These are phyloP conservation scores for Pardalotus punctatus DNA, from an alignment of 2,113 vertebrate species.

Conservation along the genomic window DNA sequence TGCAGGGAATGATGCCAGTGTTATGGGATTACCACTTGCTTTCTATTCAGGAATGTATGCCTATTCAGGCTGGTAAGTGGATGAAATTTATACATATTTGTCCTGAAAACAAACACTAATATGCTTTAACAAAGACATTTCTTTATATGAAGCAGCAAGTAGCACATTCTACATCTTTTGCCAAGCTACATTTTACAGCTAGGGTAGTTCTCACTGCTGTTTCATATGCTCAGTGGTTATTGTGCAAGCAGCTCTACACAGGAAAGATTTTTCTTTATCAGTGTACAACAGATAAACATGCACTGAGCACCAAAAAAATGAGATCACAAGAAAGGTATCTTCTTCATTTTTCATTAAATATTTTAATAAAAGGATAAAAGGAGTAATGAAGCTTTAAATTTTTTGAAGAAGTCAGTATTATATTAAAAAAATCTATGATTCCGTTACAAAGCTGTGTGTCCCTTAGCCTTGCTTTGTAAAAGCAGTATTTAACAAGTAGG, in stretches of 20 bases:
- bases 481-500: background rate
- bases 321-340: background rate
- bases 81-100: background rate
- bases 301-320: background rate
- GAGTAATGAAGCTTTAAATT: background rate
- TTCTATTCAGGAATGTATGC: conserved; percentile 99
- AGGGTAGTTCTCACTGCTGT: background rate
- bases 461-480: background rate
- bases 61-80: conserved; percentile 94
- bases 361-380: background rate
- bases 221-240: background rate
- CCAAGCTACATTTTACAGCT: background rate
- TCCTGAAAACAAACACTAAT: background rate
- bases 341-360: background rate
- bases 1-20: conserved; percentile 75
- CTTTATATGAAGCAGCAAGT: background rate
- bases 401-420: background rate
- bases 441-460: background rate
- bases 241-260: background rate
- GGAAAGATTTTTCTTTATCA: background rate
- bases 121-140: background rate
- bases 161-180: background rate
- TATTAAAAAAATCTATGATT: background rate
- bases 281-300: background rate
- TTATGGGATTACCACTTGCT: conserved; percentile 88